Percentiles rank a stretch among this genome's conserved stretches.
These are phyloP conservation scores for Endomychus coccineus DNA, from an alignment of 2,888 invertebrate genomes.

Conservation along the genomic window DNA sequence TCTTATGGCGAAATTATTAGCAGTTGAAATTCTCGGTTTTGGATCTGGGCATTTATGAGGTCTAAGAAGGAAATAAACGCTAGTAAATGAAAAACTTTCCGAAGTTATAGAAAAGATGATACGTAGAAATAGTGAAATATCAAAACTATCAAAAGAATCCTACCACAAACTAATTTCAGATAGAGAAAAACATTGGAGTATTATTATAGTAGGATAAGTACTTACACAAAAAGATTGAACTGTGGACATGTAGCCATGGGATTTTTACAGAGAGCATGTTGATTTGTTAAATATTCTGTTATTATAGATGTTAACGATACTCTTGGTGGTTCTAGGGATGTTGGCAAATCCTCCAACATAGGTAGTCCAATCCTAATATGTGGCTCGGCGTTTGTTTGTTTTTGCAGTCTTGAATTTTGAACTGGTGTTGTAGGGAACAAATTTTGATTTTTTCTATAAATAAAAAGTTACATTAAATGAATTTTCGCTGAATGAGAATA, in stretches of 20 bases:
- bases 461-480: background rate
- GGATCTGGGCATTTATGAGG: constrained; percentile 96
- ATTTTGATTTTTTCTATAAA: constrained; percentile 10
- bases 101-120: too few species aligned
- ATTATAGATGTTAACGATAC: constrained; percentile 86
- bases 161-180: too few species aligned
- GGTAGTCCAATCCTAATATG: constrained; percentile 27
- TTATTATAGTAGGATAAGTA: too few species aligned
- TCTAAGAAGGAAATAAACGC: constrained; percentile 49
- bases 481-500: background rate
- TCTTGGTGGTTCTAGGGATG: constrained; percentile 38
- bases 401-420: constrained; percentile 43
- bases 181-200: too few species aligned
- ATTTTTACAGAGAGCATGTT: constrained; percentile 96
- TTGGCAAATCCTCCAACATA: constrained; percentile 24
- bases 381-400: constrained; percentile 44
- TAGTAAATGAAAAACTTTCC: too few species aligned
- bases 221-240: constrained; percentile 84
- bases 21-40: constrained; percentile 56
- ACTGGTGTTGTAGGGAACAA: constrained; percentile 21
- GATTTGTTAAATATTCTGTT: constrained; percentile 92
- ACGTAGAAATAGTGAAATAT: too few species aligned
- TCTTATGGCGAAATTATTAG: constrained; percentile 65
- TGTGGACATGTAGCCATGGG: constrained; percentile 97
- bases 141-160: too few species aligned